Percentiles rank a stretch among this genome's conserved stretches.
Evolutionary conservation across 2,113 vertebrate genomes (phyloP).

Genomic region (Pardalotus punctatus): DNA sequence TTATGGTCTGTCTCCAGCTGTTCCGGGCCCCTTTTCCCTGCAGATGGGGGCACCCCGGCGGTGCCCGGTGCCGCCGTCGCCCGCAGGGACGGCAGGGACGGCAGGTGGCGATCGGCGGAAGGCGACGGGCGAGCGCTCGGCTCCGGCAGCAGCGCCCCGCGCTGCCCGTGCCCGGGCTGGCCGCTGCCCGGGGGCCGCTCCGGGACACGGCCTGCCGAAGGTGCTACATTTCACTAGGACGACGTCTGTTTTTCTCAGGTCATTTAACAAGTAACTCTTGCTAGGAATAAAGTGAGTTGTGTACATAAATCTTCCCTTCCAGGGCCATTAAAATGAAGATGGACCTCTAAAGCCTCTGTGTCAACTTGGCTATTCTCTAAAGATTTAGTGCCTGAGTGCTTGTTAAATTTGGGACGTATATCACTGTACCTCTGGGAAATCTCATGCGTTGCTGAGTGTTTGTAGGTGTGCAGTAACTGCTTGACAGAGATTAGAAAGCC

Average conservation of each 20-base stretch:
- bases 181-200: too few relatives aligned
- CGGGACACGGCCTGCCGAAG: fast-evolving
- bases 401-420: neutral
- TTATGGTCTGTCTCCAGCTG: fast-evolving
- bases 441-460: neutral
- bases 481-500: neutral
- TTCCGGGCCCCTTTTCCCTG: fast-evolving
- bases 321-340: neutral
- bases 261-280: neutral
- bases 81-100: neutral
- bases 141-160: neutral
- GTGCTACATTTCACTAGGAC: fast-evolving
- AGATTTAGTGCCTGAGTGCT: neutral
- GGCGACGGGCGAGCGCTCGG: neutral
- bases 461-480: neutral
- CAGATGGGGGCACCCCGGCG: neutral
- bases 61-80: too few relatives aligned
- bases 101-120: constrained; percentile 45
- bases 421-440: neutral
- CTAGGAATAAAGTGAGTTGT: neutral
- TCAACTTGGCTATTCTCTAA: neutral
- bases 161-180: fast-evolving
- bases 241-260: neutral
- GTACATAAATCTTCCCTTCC: neutral
- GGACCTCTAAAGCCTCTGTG: neutral